Conservation (phyloP, 2,888 invertebrate genomes). For the Ichneumon xanthorius region DNA sequence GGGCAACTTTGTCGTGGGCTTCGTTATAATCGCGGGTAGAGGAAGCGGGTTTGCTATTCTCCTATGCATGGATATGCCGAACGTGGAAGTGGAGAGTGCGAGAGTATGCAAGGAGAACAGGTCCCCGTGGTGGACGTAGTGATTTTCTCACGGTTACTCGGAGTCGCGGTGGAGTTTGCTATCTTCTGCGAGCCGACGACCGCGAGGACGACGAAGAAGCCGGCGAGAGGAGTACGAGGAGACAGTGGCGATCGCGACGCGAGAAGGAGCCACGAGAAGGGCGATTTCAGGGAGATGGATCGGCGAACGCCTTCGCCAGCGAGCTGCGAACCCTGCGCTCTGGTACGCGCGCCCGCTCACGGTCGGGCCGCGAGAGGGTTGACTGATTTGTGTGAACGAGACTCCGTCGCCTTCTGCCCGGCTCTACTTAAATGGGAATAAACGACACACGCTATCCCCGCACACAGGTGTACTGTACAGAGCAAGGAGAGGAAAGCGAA, state of each 20-base stretch:
- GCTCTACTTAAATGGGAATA: conserved; percentile 83
- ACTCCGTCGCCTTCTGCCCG: conserved; percentile 78
- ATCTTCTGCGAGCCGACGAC: conserved; percentile 54
- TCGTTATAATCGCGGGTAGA: conserved; percentile 69
- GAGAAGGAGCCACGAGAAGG: conserved; percentile 71
- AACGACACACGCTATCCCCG: conserved; percentile 72
- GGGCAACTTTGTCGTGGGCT: conserved; percentile 60
- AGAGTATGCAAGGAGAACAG: conserved; percentile 45
- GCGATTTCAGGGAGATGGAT: conserved; percentile 82
- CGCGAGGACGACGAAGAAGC: conserved; percentile 53
- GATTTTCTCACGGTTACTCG: conserved; percentile 74
- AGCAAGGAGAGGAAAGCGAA: conserved; percentile 49
- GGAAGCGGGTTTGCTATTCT: conserved; percentile 30
- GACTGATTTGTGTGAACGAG: conserved; percentile 82
- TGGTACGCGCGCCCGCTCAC: conserved; percentile 45
- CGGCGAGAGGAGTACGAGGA: conserved; percentile 53
- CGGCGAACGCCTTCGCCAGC: conserved; percentile 76
- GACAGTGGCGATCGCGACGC: conserved; percentile 63
- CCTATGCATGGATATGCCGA: conserved; percentile 46
- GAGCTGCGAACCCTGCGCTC: conserved; percentile 59
- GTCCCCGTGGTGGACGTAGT: conserved; percentile 56
- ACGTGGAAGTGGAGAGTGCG: conserved; percentile 50
- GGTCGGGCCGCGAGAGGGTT: conserved; percentile 74
- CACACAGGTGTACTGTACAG: conserved; percentile 59
- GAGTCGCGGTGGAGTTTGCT: conserved; percentile 58